These are phyloP conservation scores for Xiphydria camelus DNA, from an alignment of 2,888 invertebrate species.

Conservation along the genomic window DNA sequence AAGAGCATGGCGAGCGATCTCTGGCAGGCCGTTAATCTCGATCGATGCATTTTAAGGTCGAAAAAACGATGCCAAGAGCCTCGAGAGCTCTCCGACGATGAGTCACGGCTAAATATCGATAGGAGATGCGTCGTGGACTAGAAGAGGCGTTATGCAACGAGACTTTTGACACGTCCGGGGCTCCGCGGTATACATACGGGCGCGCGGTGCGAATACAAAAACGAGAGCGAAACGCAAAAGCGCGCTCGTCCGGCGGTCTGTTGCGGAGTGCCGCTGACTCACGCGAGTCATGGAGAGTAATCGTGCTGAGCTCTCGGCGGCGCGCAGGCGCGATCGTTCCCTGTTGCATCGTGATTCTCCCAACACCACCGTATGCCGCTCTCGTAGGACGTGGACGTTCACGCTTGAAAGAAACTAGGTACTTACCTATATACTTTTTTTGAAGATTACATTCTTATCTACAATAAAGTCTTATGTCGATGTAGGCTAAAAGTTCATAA, in stretches of 20 bases:
- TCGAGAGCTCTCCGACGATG: conserved; percentile 20
- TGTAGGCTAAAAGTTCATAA: too few species aligned
- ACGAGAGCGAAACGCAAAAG: too few species aligned
- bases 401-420: too few species aligned
- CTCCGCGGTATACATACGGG: conserved; percentile 18
- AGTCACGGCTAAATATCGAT: conserved; percentile 36
- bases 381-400: too few species aligned
- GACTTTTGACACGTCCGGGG: conserved; percentile 38
- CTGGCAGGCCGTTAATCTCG: too few species aligned
- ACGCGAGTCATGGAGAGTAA: not conserved
- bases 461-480: too few species aligned
- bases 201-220: too few species aligned
- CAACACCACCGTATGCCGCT: too few species aligned
- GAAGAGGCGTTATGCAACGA: conserved; percentile 34
- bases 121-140: conserved; percentile 10
- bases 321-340: not conserved
- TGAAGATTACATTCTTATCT: too few species aligned
- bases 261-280: conserved; percentile 2
- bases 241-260: not conserved
- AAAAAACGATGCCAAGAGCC: not conserved
- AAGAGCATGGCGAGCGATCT: too few species aligned
- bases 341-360: too few species aligned
- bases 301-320: not conserved
- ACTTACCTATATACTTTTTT: too few species aligned
- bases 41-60: not conserved